Percentiles rank a stretch among this genome's conserved stretches.
Conservation (phyloP, 2,888 invertebrate species). For the Ennomos erosarius region DNA sequence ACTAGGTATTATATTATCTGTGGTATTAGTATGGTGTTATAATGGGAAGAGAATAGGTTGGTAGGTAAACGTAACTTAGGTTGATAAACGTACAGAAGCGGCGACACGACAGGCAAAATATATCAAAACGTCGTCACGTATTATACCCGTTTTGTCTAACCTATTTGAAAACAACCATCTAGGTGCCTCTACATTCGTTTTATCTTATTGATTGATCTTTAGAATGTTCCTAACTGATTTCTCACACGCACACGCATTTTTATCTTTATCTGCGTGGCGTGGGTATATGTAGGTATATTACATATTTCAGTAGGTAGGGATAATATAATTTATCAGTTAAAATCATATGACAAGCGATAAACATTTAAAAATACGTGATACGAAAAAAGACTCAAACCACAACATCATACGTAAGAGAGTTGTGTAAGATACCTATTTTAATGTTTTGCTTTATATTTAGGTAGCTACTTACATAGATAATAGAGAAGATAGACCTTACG, state of each 20-base stretch:
- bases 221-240: slow-evolving; percentile 43
- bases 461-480: too few species aligned
- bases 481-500: too few species aligned
- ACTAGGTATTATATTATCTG: too few species aligned
- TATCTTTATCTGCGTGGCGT: slow-evolving; percentile 1
- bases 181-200: slow-evolving; percentile 24
- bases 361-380: background rate
- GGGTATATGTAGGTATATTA: too few species aligned
- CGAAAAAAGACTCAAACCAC: too few species aligned
- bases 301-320: too few species aligned
- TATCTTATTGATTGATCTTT: slow-evolving; percentile 64
- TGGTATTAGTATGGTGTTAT: background rate
- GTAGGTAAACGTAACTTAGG: slow-evolving; percentile 32
- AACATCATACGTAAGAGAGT: too few species aligned
- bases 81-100: slow-evolving; percentile 69
- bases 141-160: slow-evolving; percentile 47
- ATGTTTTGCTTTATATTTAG: too few species aligned
- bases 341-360: background rate
- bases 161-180: slow-evolving; percentile 49
- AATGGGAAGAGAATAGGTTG: slow-evolving; percentile 4
- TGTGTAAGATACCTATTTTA: too few species aligned
- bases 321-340: slow-evolving; percentile 2
- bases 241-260: slow-evolving; percentile 40
- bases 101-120: slow-evolving; percentile 64
- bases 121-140: slow-evolving; percentile 66